phyloP scores from a whole-genome alignment of 2,797 vertebrate genomes.

The Fundulus diaphanus region DNA sequence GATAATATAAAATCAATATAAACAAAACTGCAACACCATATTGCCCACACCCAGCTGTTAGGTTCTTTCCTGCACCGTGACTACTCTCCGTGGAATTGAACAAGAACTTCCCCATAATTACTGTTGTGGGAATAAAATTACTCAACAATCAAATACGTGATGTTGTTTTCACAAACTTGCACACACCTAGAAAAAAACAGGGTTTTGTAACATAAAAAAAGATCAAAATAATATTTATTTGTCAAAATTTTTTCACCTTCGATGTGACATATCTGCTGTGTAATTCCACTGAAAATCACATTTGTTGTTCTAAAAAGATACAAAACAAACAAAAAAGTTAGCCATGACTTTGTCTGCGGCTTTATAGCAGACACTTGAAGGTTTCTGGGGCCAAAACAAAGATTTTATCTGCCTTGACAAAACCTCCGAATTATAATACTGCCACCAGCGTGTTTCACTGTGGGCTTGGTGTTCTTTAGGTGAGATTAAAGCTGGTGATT shows the following conservation, averaged over 20 bases:
- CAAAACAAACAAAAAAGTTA: neutral
- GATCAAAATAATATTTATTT: no score
- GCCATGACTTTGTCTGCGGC: neutral
- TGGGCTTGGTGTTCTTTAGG: no score
- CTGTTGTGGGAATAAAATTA: neutral
- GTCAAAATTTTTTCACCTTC: no score
- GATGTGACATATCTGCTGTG: no score
- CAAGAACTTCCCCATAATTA: fast-evolving
- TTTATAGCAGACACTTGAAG: neutral
- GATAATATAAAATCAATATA: no score
- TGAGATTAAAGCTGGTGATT: neutral
- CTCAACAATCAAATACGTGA: fast-evolving
- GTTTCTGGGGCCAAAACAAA: neutral
- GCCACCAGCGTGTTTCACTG: no score
- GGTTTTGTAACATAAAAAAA: neutral
- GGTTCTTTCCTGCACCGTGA: slow-evolving; percentile 38
- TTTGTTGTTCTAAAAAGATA: neutral
- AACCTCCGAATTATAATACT: no score
- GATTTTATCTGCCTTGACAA: no score
- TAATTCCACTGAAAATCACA: neutral
- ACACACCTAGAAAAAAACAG: neutral
- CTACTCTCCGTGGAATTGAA: neutral
- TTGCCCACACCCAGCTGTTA: neutral
- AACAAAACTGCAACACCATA: no score
- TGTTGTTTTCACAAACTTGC: neutral